A percentile compares a stretch with the other conserved stretches of the same genome.
These are phyloP conservation scores for Asteroscopus sphinx DNA, from an alignment of 2,888 invertebrate species.

Conservation along the genomic window DNA sequence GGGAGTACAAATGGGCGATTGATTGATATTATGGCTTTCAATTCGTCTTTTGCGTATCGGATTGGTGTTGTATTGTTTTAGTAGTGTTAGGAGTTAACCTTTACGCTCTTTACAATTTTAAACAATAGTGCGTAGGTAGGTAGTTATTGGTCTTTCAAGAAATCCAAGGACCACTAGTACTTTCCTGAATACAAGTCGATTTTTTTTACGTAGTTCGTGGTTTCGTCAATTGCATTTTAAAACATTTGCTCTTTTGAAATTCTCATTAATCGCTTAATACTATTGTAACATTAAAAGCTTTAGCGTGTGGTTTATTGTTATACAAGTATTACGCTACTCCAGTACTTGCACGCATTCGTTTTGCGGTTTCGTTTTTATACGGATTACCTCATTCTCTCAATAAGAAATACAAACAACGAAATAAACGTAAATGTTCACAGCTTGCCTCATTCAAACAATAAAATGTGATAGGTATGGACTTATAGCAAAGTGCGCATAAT, in stretches of 20 bases:
- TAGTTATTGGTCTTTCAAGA: too few species aligned
- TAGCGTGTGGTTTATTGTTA: constrained; percentile 26
- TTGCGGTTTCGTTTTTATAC: constrained; percentile 27
- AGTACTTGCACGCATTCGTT: constrained; percentile 18
- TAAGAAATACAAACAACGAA: constrained; percentile 33
- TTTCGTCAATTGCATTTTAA: background rate
- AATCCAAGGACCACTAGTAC: too few species aligned
- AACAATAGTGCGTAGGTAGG: background rate
- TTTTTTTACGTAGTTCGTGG: background rate
- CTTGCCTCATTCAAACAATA: constrained; percentile 37
- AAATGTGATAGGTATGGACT: constrained; percentile 25
- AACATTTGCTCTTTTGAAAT: constrained; percentile 20
- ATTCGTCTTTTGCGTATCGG: constrained; percentile 3
- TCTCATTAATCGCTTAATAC: constrained; percentile 17
- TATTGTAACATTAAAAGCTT: constrained; percentile 32
- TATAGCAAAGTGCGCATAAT: constrained; percentile 47
- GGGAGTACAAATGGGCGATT: constrained; percentile 6
- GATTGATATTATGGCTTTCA: constrained; percentile 5
- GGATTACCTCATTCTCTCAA: constrained; percentile 27
- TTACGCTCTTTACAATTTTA: background rate
- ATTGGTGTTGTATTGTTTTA: constrained; percentile 1
- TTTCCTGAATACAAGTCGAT: too few species aligned
- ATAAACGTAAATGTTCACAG: constrained; percentile 13
- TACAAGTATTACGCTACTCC: constrained; percentile 20
- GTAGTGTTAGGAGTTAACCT: background rate